phyloP scores from a whole-genome alignment of 1,140 invertebrate genomes.

The Drosophila pallidifrons region DNA sequence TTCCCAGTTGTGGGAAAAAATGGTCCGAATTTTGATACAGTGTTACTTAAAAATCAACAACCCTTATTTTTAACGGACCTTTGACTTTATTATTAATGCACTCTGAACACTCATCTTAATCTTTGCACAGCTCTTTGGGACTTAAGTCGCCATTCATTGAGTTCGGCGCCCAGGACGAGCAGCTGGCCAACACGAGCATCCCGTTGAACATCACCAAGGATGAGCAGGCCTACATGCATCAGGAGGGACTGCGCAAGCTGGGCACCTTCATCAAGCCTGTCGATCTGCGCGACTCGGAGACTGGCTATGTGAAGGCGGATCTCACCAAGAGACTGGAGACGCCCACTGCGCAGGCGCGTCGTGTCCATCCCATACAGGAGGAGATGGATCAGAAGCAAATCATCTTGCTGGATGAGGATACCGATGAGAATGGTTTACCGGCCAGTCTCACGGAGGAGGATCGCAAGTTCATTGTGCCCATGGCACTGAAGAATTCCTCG shows the following conservation, averaged over 20 bases:
- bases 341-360: conserved; percentile 48
- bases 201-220: conserved; percentile 81
- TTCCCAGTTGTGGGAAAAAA: background rate
- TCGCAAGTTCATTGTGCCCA: conserved; percentile 83
- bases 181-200: conserved; percentile 80
- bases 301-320: conserved; percentile 75
- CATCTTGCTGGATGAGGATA: conserved; percentile 79
- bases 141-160: conserved; percentile 83
- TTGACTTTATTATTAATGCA: background rate
- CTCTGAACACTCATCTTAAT: conserved; percentile 5
- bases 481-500: conserved; percentile 80
- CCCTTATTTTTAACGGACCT: no score
- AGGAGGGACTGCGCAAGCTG: conserved; percentile 77
- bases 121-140: conserved; percentile 67
- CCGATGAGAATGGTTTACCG: conserved; percentile 76
- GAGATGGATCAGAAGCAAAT: conserved; percentile 84
- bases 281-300: conserved; percentile 74
- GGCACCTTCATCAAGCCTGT: conserved; percentile 84
- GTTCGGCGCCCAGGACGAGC: conserved; percentile 73
- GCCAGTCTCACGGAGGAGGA: conserved; percentile 78
- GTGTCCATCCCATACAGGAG: conserved; percentile 75
- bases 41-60: no score
- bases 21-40: no score
- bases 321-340: conserved; percentile 70
- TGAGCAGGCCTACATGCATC: conserved; percentile 79